Conservation (phyloP, 2,113 vertebrate genomes). For the Nothocercus nigrocapillus region DNA sequence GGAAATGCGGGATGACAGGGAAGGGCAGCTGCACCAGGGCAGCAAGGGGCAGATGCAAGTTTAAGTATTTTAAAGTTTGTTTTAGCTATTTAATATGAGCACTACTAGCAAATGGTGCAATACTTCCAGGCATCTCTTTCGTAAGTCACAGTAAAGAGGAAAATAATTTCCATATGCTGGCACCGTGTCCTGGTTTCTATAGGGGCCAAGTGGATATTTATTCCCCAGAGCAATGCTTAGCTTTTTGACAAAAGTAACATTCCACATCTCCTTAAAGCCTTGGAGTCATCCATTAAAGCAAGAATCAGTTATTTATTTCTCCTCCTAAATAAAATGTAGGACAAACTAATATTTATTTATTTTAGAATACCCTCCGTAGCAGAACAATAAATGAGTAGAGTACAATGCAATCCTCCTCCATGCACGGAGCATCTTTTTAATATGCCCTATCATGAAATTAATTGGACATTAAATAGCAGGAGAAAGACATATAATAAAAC, state of each 20-base stretch:
- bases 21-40: not conserved
- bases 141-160: conserved; percentile 60
- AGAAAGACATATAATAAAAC: conserved; percentile 72
- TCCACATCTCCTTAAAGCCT: conserved; percentile 13
- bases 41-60: too few relatives aligned
- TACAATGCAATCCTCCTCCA: conserved; percentile 55
- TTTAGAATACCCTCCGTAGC: conserved; percentile 15
- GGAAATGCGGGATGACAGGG: not conserved
- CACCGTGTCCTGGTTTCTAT: conserved; percentile 60
- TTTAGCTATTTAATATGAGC: not conserved
- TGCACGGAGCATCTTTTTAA: conserved; percentile 62
- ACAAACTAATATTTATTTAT: conserved; percentile 44
- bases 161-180: conserved; percentile 73
- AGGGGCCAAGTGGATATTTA: conserved; percentile 51
- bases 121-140: conserved; percentile 37
- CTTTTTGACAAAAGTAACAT: not conserved
- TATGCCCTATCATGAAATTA: conserved; percentile 72
- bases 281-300: not conserved
- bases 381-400: not conserved
- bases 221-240: not conserved
- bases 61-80: too few relatives aligned
- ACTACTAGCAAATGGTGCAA: conserved; percentile 36
- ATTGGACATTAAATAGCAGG: conserved; percentile 75
- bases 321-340: conserved; percentile 25
- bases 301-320: not conserved